phyloP scores from a whole-genome alignment of 2,888 invertebrate species.

The Tetragnatha montana region DNA sequence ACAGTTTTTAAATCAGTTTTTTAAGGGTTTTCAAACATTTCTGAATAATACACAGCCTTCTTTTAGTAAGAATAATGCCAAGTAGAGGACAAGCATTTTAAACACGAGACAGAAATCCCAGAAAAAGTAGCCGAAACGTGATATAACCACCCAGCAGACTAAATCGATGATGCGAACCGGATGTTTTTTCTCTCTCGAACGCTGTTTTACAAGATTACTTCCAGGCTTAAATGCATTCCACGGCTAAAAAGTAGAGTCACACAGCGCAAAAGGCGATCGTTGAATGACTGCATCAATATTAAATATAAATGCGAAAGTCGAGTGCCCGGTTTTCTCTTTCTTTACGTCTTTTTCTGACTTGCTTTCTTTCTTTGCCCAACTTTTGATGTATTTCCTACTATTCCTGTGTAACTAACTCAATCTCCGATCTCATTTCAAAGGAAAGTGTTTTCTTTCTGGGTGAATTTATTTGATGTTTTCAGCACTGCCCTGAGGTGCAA shows the following conservation, averaged over 20 bases:
- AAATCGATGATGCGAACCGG: background rate
- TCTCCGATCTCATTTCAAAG: conserved; percentile 19
- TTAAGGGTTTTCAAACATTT: no score
- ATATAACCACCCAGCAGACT: background rate
- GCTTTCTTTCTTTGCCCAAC: background rate
- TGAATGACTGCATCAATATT: background rate
- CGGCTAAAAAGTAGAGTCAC: background rate
- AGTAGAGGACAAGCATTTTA: no score
- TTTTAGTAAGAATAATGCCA: no score
- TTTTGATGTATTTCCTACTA: background rate
- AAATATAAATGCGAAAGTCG: background rate
- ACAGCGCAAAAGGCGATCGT: background rate
- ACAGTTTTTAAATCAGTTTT: no score
- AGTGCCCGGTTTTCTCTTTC: background rate
- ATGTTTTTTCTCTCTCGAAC: background rate
- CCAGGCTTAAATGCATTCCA: background rate
- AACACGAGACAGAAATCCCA: background rate
- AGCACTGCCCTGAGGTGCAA: background rate
- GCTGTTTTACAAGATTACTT: background rate
- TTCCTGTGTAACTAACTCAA: conserved; percentile 19
- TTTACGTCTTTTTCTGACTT: background rate
- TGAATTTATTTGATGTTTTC: background rate
- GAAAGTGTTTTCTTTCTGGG: background rate
- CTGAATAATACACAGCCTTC: no score
- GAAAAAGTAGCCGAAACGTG: background rate